These are phyloP conservation scores for Graphium colonna DNA, from an alignment of 2,888 invertebrate genomes.

Conservation along the genomic window DNA sequence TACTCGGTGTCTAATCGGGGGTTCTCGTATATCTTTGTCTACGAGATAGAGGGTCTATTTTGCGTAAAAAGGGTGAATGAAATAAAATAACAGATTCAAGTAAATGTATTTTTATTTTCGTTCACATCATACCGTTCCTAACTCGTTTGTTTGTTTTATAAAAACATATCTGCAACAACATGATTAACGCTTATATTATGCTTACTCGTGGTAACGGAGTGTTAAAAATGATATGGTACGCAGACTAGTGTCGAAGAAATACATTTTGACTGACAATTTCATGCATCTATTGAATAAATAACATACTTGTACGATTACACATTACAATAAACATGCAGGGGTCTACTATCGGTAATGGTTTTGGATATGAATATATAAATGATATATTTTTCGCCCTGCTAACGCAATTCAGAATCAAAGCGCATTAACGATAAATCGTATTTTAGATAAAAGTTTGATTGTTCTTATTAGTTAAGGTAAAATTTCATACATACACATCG, in stretches of 20 bases:
- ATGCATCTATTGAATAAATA: slow-evolving; percentile 23
- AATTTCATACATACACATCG: neutral
- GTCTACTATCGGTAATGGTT: slow-evolving; percentile 3
- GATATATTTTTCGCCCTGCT: slow-evolving; percentile 14
- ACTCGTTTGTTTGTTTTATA: slow-evolving; percentile 72
- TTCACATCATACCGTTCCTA: slow-evolving; percentile 75
- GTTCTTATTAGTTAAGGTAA: neutral
- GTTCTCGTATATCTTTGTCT: no score
- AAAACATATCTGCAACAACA: slow-evolving; percentile 78
- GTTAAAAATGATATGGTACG: slow-evolving; percentile 76
- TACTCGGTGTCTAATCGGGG: no score
- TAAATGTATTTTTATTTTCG: slow-evolving; percentile 73
- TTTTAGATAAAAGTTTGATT: slow-evolving; percentile 16
- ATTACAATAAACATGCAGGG: slow-evolving; percentile 20
- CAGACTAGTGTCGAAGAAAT: slow-evolving; percentile 60
- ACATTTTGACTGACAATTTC: slow-evolving; percentile 12
- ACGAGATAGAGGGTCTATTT: no score
- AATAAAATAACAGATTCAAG: slow-evolving; percentile 37
- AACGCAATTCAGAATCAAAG: slow-evolving; percentile 1
- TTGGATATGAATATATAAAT: slow-evolving; percentile 9
- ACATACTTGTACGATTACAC: slow-evolving; percentile 16
- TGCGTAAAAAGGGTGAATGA: slow-evolving; percentile 35
- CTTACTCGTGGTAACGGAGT: slow-evolving; percentile 58
- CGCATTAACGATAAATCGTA: slow-evolving; percentile 12
- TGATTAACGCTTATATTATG: slow-evolving; percentile 65